Percentiles rank a stretch among this genome's conserved stretches.
Conservation (phyloP, 92 coral and sea anemone genomes). For the Parazoanthus swiftii region DNA sequence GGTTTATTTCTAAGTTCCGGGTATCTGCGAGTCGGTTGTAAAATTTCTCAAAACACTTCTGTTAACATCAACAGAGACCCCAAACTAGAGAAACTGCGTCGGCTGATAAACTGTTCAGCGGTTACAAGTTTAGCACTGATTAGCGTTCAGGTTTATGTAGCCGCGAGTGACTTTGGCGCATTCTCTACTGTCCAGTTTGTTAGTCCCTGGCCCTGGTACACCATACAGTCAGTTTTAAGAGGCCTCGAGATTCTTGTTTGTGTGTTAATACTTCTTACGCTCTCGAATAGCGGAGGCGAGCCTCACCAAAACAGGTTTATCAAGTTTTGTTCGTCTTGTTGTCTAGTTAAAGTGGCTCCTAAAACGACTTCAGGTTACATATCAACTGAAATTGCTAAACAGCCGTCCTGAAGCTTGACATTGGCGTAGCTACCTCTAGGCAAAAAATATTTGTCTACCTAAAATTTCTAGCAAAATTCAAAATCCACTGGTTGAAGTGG, state of each 20-base stretch:
- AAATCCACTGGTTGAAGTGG: too few relatives aligned
- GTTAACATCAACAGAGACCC: not conserved
- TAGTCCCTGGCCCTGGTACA: slow-evolving; percentile 64
- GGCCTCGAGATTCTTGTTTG: slow-evolving; percentile 54
- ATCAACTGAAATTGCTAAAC: not conserved
- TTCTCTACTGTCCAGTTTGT: slow-evolving; percentile 2
- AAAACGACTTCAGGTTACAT: not conserved
- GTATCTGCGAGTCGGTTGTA: slow-evolving; percentile 43
- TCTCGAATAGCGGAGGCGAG: not conserved
- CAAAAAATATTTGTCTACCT: too few relatives aligned
- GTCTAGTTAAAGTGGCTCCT: not conserved
- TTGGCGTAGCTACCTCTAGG: too few relatives aligned
- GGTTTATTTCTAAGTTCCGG: slow-evolving; percentile 37
- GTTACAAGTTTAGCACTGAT: slow-evolving; percentile 33
- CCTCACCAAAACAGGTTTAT: not conserved
- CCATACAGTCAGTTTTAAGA: slow-evolving; percentile 54
- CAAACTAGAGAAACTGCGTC: slow-evolving; percentile 44
- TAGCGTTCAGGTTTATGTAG: slow-evolving; percentile 36
- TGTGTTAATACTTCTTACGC: slow-evolving; percentile 8
- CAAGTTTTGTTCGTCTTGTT: not conserved
- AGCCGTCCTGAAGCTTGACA: not conserved
- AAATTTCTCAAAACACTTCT: slow-evolving; percentile 30
- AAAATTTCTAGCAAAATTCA: too few relatives aligned
- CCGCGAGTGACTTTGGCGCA: slow-evolving; percentile 30
- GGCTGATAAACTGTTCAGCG: slow-evolving; percentile 52